These are phyloP conservation scores for Melanotaenia nigrans DNA, from an alignment of 2,797 vertebrate genomes.

Conservation along the genomic window DNA sequence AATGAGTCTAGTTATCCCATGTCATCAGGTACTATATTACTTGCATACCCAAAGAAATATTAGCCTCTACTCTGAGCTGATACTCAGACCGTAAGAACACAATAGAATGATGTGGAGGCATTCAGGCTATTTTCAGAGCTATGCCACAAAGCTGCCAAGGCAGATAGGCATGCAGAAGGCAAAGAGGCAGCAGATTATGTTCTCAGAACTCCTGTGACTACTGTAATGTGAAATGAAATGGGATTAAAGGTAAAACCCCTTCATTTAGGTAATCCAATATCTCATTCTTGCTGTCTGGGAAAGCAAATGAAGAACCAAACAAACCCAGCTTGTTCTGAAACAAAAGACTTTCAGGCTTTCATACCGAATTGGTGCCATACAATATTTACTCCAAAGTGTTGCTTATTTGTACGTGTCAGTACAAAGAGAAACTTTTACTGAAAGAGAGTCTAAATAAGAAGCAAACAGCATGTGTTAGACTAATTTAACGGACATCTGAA, in stretches of 20 bases:
- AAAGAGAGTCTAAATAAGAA: too few relatives aligned
- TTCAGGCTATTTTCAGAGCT: slow-evolving; percentile 65
- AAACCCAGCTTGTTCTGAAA: slow-evolving; percentile 29
- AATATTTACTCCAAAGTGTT: background rate
- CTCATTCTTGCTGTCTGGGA: slow-evolving; percentile 59
- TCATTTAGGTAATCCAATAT: slow-evolving; percentile 67
- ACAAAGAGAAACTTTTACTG: background rate
- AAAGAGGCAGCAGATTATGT: slow-evolving; percentile 64
- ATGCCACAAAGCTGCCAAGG: slow-evolving; percentile 42
- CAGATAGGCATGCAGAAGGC: slow-evolving; percentile 52
- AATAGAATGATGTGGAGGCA: slow-evolving; percentile 52
- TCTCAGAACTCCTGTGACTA: slow-evolving; percentile 60
- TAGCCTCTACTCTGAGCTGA: slow-evolving; percentile 22
- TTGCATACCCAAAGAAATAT: slow-evolving; percentile 25
- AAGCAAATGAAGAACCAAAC: slow-evolving; percentile 45
- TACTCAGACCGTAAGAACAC: slow-evolving; percentile 30
- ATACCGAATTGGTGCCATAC: slow-evolving; percentile 1
- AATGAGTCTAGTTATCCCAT: slow-evolving; percentile 6
- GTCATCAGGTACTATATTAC: slow-evolving; percentile 12
- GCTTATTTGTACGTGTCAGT: background rate
- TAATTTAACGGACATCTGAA: background rate
- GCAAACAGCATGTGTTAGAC: too few relatives aligned
- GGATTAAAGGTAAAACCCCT: slow-evolving; percentile 67
- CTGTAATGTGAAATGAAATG: slow-evolving; percentile 58
- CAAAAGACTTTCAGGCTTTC: slow-evolving; percentile 31